Evolutionary conservation across 2,113 vertebrate species (phyloP), one percentile per base, ranked within the genome.

Genomic region (Gobius niger): DNA sequence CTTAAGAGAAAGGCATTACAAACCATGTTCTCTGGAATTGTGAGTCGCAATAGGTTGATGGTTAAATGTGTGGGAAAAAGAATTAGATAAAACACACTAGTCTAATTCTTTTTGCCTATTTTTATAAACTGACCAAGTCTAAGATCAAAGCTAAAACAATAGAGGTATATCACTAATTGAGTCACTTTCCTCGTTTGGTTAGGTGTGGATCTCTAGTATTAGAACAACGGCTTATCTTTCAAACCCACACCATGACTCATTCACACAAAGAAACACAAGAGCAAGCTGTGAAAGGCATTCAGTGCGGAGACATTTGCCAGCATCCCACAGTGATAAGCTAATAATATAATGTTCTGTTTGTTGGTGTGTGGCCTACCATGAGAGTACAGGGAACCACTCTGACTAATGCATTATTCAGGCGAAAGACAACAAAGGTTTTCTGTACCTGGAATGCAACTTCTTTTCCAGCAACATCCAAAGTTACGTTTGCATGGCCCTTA

Each of bases 401-500:
- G 61, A 18, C 9, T 9, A 69, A 52, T 12, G 53, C 14, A 9
- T 66, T 46, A 65, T 24, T 70, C 24, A 44, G 19, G 15, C n/a
- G 0, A 18, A 44, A 6, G 11, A 18, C 5, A 61, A n/a, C 34
- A 9, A 18, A 12, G 9, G 16, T 16, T 7, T 51, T 67, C 7
- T 18, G 3, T 78, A 98, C 97, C 96, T 98, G 93, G 83, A 98
- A 90, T 18, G 91, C 92, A 62, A 94, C 65, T 68, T 95, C 93
- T 77, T 92, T 92, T 54, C 92, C 90, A 24, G 88, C 88, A 12
- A 94, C 77, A 16, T 69, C 88, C 47, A 98, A 10, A 16, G 93
- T 94, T 74, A 98, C 92, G 1, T 90, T 90, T 63, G 94, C 96
- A 7, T 76, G 85, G 47, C 88, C 88, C 9, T 81, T 84, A 11